phyloP scores from a whole-genome alignment of 1,140 invertebrate species.

The Meloidogyne floridensis region DNA sequence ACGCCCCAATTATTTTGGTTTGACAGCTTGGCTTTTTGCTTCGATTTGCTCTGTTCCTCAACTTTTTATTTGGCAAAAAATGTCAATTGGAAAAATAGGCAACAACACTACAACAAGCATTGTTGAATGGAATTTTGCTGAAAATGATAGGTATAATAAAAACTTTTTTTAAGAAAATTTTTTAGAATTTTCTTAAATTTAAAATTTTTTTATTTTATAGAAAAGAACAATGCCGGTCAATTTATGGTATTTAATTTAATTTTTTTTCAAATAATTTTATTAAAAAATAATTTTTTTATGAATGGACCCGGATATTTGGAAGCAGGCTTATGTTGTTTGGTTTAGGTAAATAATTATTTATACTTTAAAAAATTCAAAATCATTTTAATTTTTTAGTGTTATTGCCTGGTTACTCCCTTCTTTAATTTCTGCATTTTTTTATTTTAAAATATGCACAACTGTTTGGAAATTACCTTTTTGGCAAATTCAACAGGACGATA shows the following conservation, averaged over 20 bases:
- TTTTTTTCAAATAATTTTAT: neutral
- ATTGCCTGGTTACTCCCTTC: constrained; percentile 38
- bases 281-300: neutral
- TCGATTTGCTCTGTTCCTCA: constrained; percentile 55
- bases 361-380: neutral
- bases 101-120: constrained; percentile 1
- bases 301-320: constrained; percentile 18
- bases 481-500: constrained; percentile 20
- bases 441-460: constrained; percentile 50
- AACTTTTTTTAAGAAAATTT: neutral
- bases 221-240: neutral
- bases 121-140: neutral
- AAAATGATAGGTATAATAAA: neutral
- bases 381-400: constrained; percentile 1
- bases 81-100: neutral
- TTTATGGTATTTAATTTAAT: neutral
- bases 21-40: constrained; percentile 53
- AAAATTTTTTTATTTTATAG: neutral
- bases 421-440: constrained; percentile 54
- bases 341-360: constrained; percentile 44
- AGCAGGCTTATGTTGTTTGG: constrained; percentile 50
- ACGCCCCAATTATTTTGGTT: constrained; percentile 55
- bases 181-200: neutral
- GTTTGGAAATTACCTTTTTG: constrained; percentile 46
- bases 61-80: constrained; percentile 56